Evolutionary conservation across 1,140 invertebrate genomes (phyloP), one percentile per base, ranked within the genome.

Genomic region (Bradysia coprophila): DNA sequence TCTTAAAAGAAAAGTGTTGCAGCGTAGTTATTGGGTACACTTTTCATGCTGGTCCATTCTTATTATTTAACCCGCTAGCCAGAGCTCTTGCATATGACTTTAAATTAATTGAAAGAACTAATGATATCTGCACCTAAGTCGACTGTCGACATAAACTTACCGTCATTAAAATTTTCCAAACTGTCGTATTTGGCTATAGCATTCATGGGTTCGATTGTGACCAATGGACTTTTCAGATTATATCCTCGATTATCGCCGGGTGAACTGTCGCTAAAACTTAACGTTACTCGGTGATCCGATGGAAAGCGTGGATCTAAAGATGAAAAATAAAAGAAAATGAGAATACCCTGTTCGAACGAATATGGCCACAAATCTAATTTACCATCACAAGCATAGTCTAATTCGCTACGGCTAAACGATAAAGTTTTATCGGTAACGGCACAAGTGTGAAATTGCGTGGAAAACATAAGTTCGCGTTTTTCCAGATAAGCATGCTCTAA

Each of bases 391-490:
- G 42, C 38, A 46, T 34, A 40, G 28, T 42, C 41, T 31, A 46
- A 43, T 16, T 46, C 45, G 21, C 42, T 37, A 18, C 38, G 38
- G 16, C 20, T 11, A 28, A 46, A 43, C 10, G 32, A 19, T 18
- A 46, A 15, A 22, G 40, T 42, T 13, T 40, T 34, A 10, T 21
- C 32, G 5, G 39, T 21, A 15, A 46, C 39, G 37, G 45, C 45
- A 46, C 45, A 46, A 20, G 45, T 46, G 22, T 46, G 45, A 36
- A 46, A 46, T 38, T 66, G 64, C 13, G 64, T 51, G 3, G 63
- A 64, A 45, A 64, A 66, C 54, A 66, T 63, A 15, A 63, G 55
- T 49, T 66, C 61, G 10, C 62, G 53, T 38, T 53, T 58, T 40
- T 63, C 31, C 5, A 3, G 2, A 32, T 40, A 40, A n/a, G n/a